Evolutionary conservation across 2,888 invertebrate genomes (phyloP), one percentile per base, ranked within the genome.

Genomic region (Lasioglossum oenotherae): DNA sequence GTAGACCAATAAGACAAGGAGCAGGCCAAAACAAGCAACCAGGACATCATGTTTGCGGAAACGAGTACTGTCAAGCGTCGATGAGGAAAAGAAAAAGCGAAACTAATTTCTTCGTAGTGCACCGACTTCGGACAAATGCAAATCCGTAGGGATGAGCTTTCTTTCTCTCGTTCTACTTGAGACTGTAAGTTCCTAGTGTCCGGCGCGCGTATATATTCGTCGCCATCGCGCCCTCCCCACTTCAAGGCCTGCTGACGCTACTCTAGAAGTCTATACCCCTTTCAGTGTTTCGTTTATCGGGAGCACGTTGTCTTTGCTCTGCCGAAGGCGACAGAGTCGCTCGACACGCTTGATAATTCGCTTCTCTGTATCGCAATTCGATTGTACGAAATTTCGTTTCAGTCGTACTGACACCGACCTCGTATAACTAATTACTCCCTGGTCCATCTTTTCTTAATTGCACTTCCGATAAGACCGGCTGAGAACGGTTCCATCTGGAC

Each of bases 141-240:
- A 23, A 19, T 31, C 27, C 67, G 35, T 8, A 8, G 8, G 67
- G 67, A 23, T 35, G 16, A 31, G 8, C 44, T 49, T 53, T 53
- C 60, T 46, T 60, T 2, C 64, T 80, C 57, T 75, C 69, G 72
- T 86, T 87, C 83, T 83, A 60, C 60, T 83, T 53, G 78, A 53
- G 74, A 86, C 87, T 87, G 79, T 87, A 82, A 49, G 72, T 73
- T 46, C 27, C 41, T 72, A 74, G 41, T 16, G 75, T 41, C 38
- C 69, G 75, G n/a, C 53, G 16, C 86, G 75, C 77, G 73, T 87
- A 86, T 85, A 82, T 87, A 87, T 86, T 76, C 75, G 35, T 77
- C 69, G 23, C 75, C 19, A 35, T 73, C 53, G 73, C 76, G 75
- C 35, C 64, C 75, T 74, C 78, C 31, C 72, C 69, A 53, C 72